Percentiles rank a stretch among this genome's conserved stretches.
These are phyloP conservation scores for Aptenodytes patagonicus DNA, from an alignment of 2,113 vertebrate species.

Conservation along the genomic window DNA sequence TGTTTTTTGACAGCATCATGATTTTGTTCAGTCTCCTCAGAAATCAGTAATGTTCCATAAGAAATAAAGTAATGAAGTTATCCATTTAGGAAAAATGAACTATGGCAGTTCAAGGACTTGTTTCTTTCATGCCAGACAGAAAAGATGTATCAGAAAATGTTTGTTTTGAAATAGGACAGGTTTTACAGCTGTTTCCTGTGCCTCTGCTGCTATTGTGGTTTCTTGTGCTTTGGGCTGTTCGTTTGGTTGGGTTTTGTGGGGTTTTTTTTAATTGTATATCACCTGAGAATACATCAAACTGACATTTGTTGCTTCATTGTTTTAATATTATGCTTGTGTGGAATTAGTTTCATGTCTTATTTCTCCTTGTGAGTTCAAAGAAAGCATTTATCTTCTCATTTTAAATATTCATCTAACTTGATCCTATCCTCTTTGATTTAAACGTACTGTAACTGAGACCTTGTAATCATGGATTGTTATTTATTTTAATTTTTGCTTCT, in stretches of 20 bases:
- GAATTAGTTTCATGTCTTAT: background rate
- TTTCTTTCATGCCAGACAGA: background rate
- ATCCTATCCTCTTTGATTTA: conserved; percentile 39
- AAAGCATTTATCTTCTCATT: background rate
- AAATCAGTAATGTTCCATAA: background rate
- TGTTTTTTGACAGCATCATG: background rate
- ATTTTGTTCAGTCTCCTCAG: background rate
- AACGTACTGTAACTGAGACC: background rate
- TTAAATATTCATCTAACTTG: background rate
- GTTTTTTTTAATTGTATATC: background rate
- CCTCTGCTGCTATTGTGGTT: background rate
- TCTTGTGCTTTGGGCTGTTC: background rate
- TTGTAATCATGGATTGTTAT: background rate
- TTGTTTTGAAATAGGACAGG: background rate
- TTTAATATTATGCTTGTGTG: background rate
- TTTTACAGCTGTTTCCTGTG: background rate
- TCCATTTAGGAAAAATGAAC: background rate
- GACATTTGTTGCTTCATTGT: background rate
- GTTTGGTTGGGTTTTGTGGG: background rate
- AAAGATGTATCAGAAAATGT: background rate
- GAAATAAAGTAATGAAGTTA: background rate
- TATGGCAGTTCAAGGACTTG: background rate
- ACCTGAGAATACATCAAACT: background rate
- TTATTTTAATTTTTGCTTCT: background rate
- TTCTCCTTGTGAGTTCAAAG: background rate